A percentile compares a stretch with the other conserved stretches of the same genome.
phyloP scores from a whole-genome alignment of 2,888 invertebrate species.

The Tipula confusa region DNA sequence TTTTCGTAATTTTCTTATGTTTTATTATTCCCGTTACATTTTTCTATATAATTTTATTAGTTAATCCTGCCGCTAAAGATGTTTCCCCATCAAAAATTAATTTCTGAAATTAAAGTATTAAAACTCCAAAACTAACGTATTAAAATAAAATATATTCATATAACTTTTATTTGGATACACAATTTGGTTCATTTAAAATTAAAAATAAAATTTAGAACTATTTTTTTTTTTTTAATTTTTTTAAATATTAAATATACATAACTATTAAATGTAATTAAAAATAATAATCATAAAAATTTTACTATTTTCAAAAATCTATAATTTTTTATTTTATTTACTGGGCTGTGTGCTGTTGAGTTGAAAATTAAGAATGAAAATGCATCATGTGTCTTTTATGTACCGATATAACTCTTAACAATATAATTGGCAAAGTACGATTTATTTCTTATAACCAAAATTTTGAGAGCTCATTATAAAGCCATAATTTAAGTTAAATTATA shows the following conservation, averaged over 20 bases:
- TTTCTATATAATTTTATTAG: no score
- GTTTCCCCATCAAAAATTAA: no score
- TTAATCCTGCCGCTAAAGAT: no score
- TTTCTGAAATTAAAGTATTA: no score
- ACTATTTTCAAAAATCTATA: neutral
- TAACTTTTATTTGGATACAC: constrained; percentile 20
- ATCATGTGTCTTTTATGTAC: no score
- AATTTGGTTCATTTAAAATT: constrained; percentile 25
- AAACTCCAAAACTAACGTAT: neutral
- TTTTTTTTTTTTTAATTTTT: neutral
- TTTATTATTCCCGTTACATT: no score
- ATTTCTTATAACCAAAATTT: no score
- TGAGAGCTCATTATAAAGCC: no score
- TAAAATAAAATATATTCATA: constrained; percentile 3
- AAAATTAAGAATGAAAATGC: neutral
- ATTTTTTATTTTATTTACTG: neutral
- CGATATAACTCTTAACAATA: no score
- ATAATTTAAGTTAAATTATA: no score
- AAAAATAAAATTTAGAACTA: neutral
- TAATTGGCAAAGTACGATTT: no score
- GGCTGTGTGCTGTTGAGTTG: neutral
- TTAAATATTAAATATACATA: neutral
- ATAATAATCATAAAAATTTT: neutral
- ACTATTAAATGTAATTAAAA: neutral
- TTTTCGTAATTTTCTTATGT: no score